These are phyloP conservation scores for Acanthosoma haemorrhoidale DNA, from an alignment of 2,888 invertebrate species.

Conservation along the genomic window DNA sequence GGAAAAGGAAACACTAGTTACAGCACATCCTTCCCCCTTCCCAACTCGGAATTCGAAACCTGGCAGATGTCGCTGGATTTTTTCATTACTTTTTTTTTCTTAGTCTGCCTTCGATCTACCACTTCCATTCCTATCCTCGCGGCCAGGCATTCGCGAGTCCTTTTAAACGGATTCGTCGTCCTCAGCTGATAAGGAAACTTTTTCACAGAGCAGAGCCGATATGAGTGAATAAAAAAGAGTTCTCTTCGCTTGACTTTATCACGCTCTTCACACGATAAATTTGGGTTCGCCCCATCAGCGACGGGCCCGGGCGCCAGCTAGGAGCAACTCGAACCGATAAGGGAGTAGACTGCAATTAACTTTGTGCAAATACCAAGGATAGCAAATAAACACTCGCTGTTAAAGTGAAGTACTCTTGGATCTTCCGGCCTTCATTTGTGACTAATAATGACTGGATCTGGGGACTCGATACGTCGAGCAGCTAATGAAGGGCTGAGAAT, in stretches of 20 bases:
- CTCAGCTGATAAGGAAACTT: conserved; percentile 9
- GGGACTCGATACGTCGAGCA: too few species aligned
- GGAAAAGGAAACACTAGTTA: conserved; percentile 1
- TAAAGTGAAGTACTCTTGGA: too few species aligned
- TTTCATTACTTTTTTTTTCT: neutral
- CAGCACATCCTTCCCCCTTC: neutral
- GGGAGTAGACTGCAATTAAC: too few species aligned
- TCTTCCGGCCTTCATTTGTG: too few species aligned
- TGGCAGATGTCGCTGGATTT: neutral
- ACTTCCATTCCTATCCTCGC: neutral
- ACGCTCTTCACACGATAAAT: neutral
- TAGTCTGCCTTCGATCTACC: too few species aligned
- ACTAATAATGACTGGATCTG: too few species aligned
- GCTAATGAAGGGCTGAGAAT: too few species aligned
- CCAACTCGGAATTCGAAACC: neutral
- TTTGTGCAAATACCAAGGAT: too few species aligned
- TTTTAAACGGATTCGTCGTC: neutral
- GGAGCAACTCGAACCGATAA: too few species aligned
- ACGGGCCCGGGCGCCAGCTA: neutral
- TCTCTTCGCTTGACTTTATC: neutral
- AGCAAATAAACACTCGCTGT: too few species aligned
- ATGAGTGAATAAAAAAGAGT: neutral
- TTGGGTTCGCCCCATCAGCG: neutral
- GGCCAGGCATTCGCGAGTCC: conserved; percentile 3
- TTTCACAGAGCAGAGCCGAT: neutral